Evolutionary conservation across 2,888 invertebrate genomes (phyloP).

Genomic region (Cephus rjabovi): DNA sequence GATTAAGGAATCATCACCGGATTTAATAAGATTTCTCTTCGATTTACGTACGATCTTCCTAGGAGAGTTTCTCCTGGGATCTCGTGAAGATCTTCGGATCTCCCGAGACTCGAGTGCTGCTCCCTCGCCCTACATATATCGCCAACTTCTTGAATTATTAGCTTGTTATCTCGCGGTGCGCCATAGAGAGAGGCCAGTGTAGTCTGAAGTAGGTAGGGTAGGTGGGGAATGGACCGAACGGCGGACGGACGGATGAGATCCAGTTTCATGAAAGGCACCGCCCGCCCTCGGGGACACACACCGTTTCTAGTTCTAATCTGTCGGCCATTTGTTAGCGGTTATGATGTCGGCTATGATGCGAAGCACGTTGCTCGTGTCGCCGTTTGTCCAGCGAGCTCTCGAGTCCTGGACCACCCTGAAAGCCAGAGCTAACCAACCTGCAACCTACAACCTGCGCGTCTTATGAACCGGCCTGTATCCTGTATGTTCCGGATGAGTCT

Average conservation of each 20-base stretch:
- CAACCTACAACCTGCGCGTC: slow-evolving; percentile 26
- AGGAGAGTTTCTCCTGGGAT: background rate
- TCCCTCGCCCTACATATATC: slow-evolving; percentile 38
- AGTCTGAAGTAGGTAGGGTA: background rate
- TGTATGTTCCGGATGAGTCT: too few relatives aligned
- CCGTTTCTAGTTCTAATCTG: slow-evolving; percentile 62
- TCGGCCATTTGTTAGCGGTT: slow-evolving; percentile 63
- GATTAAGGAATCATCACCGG: background rate
- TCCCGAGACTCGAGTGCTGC: background rate
- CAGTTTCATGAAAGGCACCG: slow-evolving; percentile 65
- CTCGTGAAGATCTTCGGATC: background rate
- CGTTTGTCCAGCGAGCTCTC: slow-evolving; percentile 42
- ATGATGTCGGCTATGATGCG: slow-evolving; percentile 50
- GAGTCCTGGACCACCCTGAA: slow-evolving; percentile 57
- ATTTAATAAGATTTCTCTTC: slow-evolving; percentile 6
- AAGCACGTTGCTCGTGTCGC: slow-evolving; percentile 52
- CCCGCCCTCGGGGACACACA: slow-evolving; percentile 31
- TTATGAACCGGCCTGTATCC: too few relatives aligned
- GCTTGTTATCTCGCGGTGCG: slow-evolving; percentile 52
- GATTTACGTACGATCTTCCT: background rate
- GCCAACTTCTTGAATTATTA: slow-evolving; percentile 61
- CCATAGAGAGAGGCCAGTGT: background rate
- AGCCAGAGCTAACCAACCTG: slow-evolving; percentile 31
- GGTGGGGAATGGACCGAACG: background rate
- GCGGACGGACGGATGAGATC: slow-evolving; percentile 42